These are phyloP conservation scores for Dasypolia templi DNA, from an alignment of 2,888 invertebrate species.

Conservation along the genomic window DNA sequence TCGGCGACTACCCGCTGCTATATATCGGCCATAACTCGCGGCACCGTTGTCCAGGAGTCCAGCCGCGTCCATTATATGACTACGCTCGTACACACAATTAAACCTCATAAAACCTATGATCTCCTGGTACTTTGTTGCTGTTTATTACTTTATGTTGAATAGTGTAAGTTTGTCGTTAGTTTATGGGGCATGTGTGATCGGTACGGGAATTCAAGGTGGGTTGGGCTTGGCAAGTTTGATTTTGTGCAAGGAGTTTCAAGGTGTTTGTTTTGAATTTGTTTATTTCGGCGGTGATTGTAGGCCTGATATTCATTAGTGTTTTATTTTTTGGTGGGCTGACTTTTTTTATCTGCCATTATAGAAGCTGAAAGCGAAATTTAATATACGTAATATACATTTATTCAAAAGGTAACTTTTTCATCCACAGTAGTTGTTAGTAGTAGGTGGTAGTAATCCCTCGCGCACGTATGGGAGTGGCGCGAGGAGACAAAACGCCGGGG, in stretches of 20 bases:
- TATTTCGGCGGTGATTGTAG: background rate
- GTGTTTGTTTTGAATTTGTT: background rate
- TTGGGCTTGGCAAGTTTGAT: background rate
- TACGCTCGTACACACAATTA: conserved; percentile 77
- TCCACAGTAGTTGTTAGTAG: too few species aligned
- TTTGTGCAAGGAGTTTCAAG: conserved; percentile 11
- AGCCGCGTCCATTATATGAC: conserved; percentile 79
- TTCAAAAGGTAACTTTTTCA: too few species aligned
- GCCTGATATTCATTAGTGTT: background rate
- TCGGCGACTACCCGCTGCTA: conserved; percentile 72
- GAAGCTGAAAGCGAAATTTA: background rate
- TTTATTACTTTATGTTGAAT: conserved; percentile 62
- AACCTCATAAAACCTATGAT: conserved; percentile 79
- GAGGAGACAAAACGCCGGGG: too few species aligned
- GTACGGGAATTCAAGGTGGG: conserved; percentile 39
- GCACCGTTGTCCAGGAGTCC: conserved; percentile 77
- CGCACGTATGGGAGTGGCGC: too few species aligned
- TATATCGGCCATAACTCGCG: conserved; percentile 76
- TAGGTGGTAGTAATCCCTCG: too few species aligned
- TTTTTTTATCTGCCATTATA: background rate
- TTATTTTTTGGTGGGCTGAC: background rate
- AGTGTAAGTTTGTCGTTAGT: conserved; percentile 43
- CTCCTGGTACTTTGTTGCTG: conserved; percentile 71
- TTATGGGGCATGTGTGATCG: conserved; percentile 52
- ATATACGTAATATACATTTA: too few species aligned